Base-by-base conservation (phyloP, 2,888 invertebrate genomes). In the Anthophora plumipes region DNA sequence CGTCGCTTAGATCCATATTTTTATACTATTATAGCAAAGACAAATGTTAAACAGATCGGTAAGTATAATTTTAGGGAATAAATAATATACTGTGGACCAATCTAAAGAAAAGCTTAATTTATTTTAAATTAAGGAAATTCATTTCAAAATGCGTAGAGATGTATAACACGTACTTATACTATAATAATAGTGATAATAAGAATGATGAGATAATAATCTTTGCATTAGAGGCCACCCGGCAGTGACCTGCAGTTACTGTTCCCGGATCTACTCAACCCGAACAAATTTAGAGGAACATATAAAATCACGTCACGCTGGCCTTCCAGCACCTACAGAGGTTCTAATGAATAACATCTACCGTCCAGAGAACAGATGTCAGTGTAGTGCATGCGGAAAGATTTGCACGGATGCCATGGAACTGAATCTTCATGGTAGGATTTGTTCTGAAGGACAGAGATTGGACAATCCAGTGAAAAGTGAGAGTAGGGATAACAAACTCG, bases 211-310 rank as follows among this genome's bases (percentile, higher is more conserved):
- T 66, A 54, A 60, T 54, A 43, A 77, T 77, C 3, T 82, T 78
- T 77, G n/a, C 25, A 67, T 82, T 82, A 93, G 93, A 74, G 94
- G 94, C n/a, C 93, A 94, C 88, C 94, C 94, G n/a, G 92, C 93
- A 4, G 93, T 94, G 25, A 94, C 94, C 1, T 94, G 94, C 79
- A 90, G 91, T 8, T 92, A 92, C 68, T 94, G 94, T 77, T 91
- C 92, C 17, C 90, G 94, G 9, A 94, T 94, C 76, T 94, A 94
- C 80, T 94, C 94, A 37, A 94, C 94, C 0, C 90, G 93, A 61
- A 89, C 91, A 71, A 94, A 94, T 82, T 90, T 94, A 8, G 94
- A 93, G 63, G 94, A 94, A 72, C 94, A 94, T 83, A 92, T 94
- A 77, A 93, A 92, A 77, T 92, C 93, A 3, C 91, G 94, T 60